Base-by-base conservation (phyloP, 2,888 invertebrate species). In the Trichogramma evanescens region DNA sequence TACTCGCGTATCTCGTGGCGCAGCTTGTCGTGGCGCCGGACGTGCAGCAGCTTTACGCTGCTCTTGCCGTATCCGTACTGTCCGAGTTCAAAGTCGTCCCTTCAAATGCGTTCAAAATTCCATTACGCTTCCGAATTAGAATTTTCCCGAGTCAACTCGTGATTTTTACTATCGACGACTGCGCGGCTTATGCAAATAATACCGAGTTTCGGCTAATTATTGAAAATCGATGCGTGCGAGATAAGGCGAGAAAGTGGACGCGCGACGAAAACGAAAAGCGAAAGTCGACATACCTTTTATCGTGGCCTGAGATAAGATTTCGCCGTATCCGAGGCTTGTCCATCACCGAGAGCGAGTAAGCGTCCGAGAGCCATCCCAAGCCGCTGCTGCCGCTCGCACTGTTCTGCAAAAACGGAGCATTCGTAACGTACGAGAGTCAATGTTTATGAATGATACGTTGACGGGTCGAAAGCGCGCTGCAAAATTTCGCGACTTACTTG, bases 61-160 rank as follows among this genome's bases (percentile, higher is more conserved):
- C 86, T 84, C 79, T 91, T 91, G 54, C 91, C 91, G 72, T 88
- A 89, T 10, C 86, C 86, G 65, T 86, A 82, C 66, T 86, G 82
- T 63, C 83, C 82, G 60, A 88, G 80, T 70, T 84, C 83, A 72
- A 84, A 86, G 61, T 83, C 68, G 4, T 72, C 70, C 44, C 74
- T 70, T 53, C 43, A 61, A 53, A 50, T 41, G 46, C n/a, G 6
- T 1, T 5, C 26, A 42, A 42, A 53, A 48, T 50, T 44, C 8
- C 4, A 51, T 56, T 4, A 8, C 9, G 7, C 45, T 39, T 3
- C 3, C n/a, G n/a, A 45, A 45, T 45, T 9, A 3, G 1, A 45
- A 45, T 45, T 45, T 45, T 45, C 1, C 45, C n/a, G 2, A 45
- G 8, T 45, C 45, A 3, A 8, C 45, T 9, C n/a, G n/a, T 45